Evolutionary conservation across 2,113 vertebrate genomes (phyloP).

Genomic region (Microcebus ravelobensis): DNA sequence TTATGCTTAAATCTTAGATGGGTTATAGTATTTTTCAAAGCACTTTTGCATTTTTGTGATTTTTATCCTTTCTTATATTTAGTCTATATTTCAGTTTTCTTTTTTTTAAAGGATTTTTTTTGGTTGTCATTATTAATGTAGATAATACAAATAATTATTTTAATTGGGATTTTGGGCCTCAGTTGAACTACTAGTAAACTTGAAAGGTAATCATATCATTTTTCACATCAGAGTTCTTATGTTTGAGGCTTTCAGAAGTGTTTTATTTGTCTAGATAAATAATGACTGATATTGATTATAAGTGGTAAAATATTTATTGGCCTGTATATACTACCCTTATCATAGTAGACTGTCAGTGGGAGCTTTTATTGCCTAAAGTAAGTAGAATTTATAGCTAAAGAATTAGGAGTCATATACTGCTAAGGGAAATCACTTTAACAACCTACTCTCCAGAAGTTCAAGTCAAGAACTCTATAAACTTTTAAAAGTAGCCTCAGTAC

Average conservation of each 20-base stretch:
- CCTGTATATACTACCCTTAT: neutral
- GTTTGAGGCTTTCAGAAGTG: neutral
- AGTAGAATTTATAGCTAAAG: constrained; percentile 14
- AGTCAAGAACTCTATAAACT: neutral
- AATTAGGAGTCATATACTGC: neutral
- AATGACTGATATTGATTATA: constrained; percentile 35
- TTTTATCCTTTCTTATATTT: constrained; percentile 38
- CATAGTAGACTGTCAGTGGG: neutral
- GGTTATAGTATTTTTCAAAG: constrained; percentile 16
- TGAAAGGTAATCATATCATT: neutral
- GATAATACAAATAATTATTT: constrained; percentile 29
- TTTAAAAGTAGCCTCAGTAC: neutral
- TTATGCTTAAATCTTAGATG: constrained; percentile 17
- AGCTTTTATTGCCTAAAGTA: neutral
- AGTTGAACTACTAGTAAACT: neutral
- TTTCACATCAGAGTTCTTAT: constrained; percentile 24
- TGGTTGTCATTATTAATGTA: neutral
- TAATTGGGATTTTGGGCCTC: constrained; percentile 21
- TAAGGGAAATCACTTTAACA: constrained; percentile 8
- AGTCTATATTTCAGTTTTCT: neutral
- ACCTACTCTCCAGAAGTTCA: constrained; percentile 17
- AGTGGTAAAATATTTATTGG: constrained; percentile 49
- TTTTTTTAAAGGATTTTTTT: neutral
- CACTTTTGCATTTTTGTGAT: neutral
- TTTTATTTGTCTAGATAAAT: constrained; percentile 57